Conservation (phyloP, 2,888 invertebrate genomes). For the Trissolcus japonicus region DNA sequence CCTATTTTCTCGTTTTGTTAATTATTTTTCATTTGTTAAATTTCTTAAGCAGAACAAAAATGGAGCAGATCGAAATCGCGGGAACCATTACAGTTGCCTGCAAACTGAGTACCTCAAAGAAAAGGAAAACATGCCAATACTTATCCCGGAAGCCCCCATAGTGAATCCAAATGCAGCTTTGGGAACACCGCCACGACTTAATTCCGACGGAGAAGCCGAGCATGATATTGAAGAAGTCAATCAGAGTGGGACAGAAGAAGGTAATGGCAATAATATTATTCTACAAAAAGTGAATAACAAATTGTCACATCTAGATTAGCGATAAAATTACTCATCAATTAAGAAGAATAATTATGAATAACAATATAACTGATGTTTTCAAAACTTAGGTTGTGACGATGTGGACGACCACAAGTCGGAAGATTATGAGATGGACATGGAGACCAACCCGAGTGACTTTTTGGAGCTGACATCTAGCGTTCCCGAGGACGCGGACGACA, state of each 20-base stretch:
- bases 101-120: constrained; percentile 68
- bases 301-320: not conserved
- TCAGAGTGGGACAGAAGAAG: constrained; percentile 70
- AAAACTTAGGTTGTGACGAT: constrained; percentile 63
- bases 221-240: constrained; percentile 71
- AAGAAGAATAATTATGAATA: not conserved
- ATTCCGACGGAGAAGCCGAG: constrained; percentile 73
- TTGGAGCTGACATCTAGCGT: constrained; percentile 72
- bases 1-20: no score
- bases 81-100: constrained; percentile 61
- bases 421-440: constrained; percentile 75
- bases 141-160: constrained; percentile 74
- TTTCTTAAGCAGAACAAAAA: constrained; percentile 51
- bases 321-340: not conserved
- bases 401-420: constrained; percentile 72
- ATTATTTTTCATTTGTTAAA: not conserved
- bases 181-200: constrained; percentile 73
- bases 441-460: constrained; percentile 74
- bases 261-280: constrained; percentile 57
- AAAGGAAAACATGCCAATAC: constrained; percentile 71
- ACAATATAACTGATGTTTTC: not conserved
- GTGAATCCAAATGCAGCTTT: constrained; percentile 75
- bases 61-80: constrained; percentile 43
- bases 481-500: constrained; percentile 64
- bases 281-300: constrained; percentile 13